phyloP scores from a whole-genome alignment of 2,888 invertebrate genomes.

The Tenthredo amoena region DNA sequence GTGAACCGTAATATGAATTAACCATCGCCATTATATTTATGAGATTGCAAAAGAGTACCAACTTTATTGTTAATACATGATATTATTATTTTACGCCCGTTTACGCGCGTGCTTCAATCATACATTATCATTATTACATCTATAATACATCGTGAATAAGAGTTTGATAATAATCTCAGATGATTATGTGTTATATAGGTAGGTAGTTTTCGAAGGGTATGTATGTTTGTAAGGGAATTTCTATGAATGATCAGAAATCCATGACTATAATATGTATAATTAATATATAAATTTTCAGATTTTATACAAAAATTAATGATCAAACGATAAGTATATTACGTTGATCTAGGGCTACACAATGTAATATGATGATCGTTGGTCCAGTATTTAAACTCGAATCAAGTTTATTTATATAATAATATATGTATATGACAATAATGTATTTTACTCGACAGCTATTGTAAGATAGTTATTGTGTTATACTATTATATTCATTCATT shows the following conservation, averaged over 20 bases:
- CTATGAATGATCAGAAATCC: not conserved
- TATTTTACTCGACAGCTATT: not conserved
- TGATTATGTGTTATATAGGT: not conserved
- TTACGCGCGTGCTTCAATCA: not conserved
- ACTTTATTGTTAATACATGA: conserved; percentile 28
- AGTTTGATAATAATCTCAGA: not conserved
- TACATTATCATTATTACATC: not conserved
- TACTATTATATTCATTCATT: not conserved
- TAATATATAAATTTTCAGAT: not conserved
- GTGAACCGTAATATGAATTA: not conserved
- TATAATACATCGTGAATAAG: conserved; percentile 4
- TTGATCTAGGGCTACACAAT: not conserved
- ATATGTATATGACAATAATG: not conserved
- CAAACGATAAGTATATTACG: not conserved
- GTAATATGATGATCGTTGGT: conserved; percentile 10
- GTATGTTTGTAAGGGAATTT: not conserved
- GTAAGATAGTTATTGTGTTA: not conserved
- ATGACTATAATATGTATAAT: not conserved
- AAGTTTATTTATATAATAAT: conserved; percentile 23
- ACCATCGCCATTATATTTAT: conserved; percentile 20
- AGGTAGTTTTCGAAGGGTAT: not conserved
- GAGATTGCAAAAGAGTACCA: conserved; percentile 33
- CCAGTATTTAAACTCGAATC: conserved; percentile 21
- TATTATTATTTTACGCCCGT: not conserved
- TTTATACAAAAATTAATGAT: not conserved